phyloP scores from a whole-genome alignment of 1,140 invertebrate species.

The Drosophila nasuta region DNA sequence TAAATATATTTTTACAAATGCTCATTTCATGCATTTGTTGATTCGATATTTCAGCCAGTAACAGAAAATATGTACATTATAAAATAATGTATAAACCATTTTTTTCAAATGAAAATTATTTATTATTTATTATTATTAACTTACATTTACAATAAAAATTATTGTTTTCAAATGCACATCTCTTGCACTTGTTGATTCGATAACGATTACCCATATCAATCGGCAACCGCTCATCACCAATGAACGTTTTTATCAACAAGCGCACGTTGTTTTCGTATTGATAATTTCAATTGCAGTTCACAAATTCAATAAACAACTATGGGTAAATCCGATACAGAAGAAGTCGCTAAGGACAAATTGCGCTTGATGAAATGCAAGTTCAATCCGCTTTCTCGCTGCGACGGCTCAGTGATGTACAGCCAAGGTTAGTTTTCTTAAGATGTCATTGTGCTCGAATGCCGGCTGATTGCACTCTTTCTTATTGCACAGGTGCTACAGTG shows the following conservation, averaged over 20 bases:
- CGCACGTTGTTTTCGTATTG: constrained; percentile 59
- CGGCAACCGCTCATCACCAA: constrained; percentile 31
- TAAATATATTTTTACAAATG: no score
- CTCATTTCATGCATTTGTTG: no score
- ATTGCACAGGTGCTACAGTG: constrained; percentile 88
- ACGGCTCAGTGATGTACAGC: constrained; percentile 91
- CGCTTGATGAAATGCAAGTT: constrained; percentile 88
- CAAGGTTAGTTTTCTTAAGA: constrained; percentile 85
- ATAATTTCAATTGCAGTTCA: neutral
- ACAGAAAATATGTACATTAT: no score
- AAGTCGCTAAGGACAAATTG: constrained; percentile 38
- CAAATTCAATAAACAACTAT: constrained; percentile 26
- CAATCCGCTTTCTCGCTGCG: constrained; percentile 89
- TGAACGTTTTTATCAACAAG: constrained; percentile 19
- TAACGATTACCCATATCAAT: constrained; percentile 1
- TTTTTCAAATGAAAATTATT: no score
- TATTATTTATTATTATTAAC: no score
- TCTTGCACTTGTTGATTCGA: constrained; percentile 29
- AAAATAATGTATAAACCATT: no score
- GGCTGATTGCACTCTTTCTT: constrained; percentile 2
- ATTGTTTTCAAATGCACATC: neutral
- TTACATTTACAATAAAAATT: neutral
- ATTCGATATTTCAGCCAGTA: no score
- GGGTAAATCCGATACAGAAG: constrained; percentile 18
- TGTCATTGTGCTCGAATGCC: constrained; percentile 72